Base-by-base conservation (phyloP, 30 jellyfish, hydroid and myxozoan species). In the Turritopsis dohrnii region DNA sequence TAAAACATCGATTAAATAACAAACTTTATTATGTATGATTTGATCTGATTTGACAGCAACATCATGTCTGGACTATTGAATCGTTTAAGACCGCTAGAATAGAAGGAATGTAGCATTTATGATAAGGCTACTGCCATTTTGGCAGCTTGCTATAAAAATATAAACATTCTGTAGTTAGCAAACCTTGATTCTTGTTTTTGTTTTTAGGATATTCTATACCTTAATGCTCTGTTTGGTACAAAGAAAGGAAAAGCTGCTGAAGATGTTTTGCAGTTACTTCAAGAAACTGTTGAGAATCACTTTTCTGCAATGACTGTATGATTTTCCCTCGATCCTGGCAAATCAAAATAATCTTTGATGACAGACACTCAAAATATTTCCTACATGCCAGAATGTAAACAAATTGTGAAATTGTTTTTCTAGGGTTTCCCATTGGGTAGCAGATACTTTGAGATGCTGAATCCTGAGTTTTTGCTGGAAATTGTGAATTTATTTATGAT, bases 371-470 rank as follows among this genome's bases (percentile, higher is more conserved):
- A n/a, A n/a, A n/a, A n/a, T n/a, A n/a, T n/a, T n/a, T n/a, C n/a
- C n/a, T n/a, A n/a, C n/a, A n/a, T n/a, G n/a, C n/a, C n/a, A n/a
- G n/a, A n/a, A n/a, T n/a, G n/a, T n/a, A n/a, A n/a, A n/a, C n/a
- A n/a, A n/a, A n/a, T n/a, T n/a, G n/a, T n/a, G n/a, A n/a, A 52
- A 5, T 80, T 31, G 79, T n/a, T 54, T 28, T 28, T 30, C 1
- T 66, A 94, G 99, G 99, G 99, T 3, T 84, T 94, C 22, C 96
- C 99, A 3, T 91, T 94, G 52, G 96, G 99, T 19, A 74, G 89
- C 60, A 66, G 81, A 52, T 94, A 94, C 85, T 88, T 94, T 79
- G 99, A 94, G 54, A 79, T 71, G 66, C 52, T 94, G 86, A 88
- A 94, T 74, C 97, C 99, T 1, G 99, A 94, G 79, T 94, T 94